phyloP scores from a whole-genome alignment of 2,888 invertebrate species.

The Loripinus fragilis region DNA sequence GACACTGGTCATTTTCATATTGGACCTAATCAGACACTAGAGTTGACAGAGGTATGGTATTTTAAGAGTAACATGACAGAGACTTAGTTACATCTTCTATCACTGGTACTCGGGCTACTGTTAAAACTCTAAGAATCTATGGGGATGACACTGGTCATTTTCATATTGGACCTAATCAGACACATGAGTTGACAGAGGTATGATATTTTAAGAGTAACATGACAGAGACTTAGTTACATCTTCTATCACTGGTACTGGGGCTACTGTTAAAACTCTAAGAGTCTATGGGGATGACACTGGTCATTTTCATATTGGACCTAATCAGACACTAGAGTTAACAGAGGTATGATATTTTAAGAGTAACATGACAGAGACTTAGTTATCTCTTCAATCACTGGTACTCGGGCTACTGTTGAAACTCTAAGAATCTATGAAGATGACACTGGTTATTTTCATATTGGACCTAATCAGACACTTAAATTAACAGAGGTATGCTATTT shows the following conservation, averaged over 20 bases:
- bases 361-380: no score
- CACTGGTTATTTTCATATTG: conserved; percentile 70
- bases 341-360: no score
- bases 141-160: conserved; percentile 75
- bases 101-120: conserved; percentile 52
- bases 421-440: conserved; percentile 69
- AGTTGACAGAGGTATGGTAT: conserved; percentile 68
- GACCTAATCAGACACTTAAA: conserved; percentile 62
- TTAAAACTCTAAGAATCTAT: conserved; percentile 58
- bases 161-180: conserved; percentile 66
- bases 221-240: no score
- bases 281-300: conserved; percentile 74
- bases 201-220: no score
- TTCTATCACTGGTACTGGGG: conserved; percentile 53
- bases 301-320: conserved; percentile 68
- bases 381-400: no score
- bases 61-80: no score
- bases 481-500: conserved; percentile 70
- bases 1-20: conserved; percentile 73
- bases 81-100: no score
- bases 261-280: conserved; percentile 53
- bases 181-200: conserved; percentile 66
- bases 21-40: conserved; percentile 62
- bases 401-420: conserved; percentile 54
- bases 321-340: conserved; percentile 60